phyloP scores from a whole-genome alignment of 2,113 vertebrate species.

The Ptyas mucosa region DNA sequence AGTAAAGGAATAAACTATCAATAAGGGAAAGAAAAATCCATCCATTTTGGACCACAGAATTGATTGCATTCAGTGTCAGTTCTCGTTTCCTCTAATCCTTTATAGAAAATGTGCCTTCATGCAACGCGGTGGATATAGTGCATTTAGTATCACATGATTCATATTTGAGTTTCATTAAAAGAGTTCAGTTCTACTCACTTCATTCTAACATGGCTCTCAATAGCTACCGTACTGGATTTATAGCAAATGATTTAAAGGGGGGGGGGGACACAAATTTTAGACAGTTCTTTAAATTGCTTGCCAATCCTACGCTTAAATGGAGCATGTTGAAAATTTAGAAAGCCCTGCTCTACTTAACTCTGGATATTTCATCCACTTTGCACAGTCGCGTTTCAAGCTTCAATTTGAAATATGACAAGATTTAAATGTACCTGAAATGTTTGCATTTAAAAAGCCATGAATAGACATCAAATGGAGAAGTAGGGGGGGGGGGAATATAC shows the following conservation, averaged over 20 bases:
- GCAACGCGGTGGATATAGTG: background rate
- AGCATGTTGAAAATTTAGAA: background rate
- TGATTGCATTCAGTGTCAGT: background rate
- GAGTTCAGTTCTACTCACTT: background rate
- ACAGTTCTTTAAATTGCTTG: background rate
- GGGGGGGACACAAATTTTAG: background rate
- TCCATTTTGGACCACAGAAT: background rate
- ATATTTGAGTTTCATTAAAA: background rate
- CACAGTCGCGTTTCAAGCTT: constrained; percentile 2
- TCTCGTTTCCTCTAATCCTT: background rate
- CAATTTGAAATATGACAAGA: constrained; percentile 28
- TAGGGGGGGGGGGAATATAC: background rate
- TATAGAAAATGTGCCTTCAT: background rate
- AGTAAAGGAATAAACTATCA: background rate
- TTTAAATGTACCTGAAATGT: constrained; percentile 8
- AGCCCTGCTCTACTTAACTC: constrained; percentile 3
- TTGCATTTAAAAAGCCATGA: constrained; percentile 7
- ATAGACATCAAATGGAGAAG: background rate
- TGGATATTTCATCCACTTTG: background rate
- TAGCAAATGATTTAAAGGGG: background rate
- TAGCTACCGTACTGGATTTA: background rate
- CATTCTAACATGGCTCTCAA: background rate
- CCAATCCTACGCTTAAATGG: background rate
- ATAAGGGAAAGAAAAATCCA: background rate
- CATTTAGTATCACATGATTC: background rate